Evolutionary conservation across 2,888 invertebrate species (phyloP).

Genomic region (Dorcus hopei): DNA sequence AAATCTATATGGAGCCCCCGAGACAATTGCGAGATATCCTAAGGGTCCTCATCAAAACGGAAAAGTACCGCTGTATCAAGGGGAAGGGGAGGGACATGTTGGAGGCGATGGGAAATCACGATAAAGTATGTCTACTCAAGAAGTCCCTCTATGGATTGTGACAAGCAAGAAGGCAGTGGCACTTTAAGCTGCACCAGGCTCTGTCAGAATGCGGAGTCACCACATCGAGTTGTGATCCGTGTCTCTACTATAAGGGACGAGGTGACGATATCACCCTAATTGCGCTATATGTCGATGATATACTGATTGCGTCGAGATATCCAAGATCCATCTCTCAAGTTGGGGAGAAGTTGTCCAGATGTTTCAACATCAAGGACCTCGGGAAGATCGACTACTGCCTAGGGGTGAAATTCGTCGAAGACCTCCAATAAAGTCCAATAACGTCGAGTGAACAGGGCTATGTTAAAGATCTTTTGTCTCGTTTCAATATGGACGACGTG

Average conservation of each 20-base stretch:
- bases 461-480: neutral
- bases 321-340: neutral
- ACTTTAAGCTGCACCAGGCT: constrained; percentile 21
- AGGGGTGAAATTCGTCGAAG: neutral
- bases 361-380: neutral
- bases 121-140: constrained; percentile 24
- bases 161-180: constrained; percentile 26
- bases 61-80: too few relatives aligned
- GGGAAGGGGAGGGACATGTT: too few relatives aligned
- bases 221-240: too few relatives aligned
- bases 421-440: neutral
- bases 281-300: neutral
- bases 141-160: constrained; percentile 27
- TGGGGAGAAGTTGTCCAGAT: neutral
- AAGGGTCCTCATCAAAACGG: too few relatives aligned
- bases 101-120: too few relatives aligned
- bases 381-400: neutral
- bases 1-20: too few relatives aligned
- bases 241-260: constrained; percentile 19
- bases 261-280: constrained; percentile 23
- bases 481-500: neutral
- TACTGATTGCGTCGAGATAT: neutral
- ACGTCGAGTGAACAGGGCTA: neutral
- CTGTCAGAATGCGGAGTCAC: too few relatives aligned
- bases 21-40: too few relatives aligned